Percentiles rank a stretch among this genome's conserved stretches.
phyloP scores from a whole-genome alignment of 64 coral and sea anemone species.

The Orbicella faveolata region DNA sequence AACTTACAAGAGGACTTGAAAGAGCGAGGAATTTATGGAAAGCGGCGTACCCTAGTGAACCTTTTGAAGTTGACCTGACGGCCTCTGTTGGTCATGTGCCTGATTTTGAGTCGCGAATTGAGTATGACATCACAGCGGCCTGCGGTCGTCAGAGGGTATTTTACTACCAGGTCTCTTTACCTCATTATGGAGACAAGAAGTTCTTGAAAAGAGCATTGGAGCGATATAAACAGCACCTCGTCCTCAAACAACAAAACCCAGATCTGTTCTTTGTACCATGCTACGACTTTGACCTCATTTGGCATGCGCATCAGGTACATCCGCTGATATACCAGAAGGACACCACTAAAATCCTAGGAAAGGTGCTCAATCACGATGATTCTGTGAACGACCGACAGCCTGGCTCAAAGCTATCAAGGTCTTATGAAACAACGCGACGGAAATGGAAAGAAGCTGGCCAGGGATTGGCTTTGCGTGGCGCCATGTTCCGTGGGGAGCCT shows the following conservation, averaged over 20 bases:
- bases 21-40: constrained; percentile 39
- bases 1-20: constrained; percentile 7
- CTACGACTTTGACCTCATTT: constrained; percentile 91
- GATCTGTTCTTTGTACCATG: constrained; percentile 68
- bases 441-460: constrained; percentile 51
- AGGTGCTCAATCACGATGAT: constrained; percentile 74
- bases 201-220: constrained; percentile 62
- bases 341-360: constrained; percentile 49
- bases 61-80: constrained; percentile 69
- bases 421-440: constrained; percentile 34
- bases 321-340: constrained; percentile 65
- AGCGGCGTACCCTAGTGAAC: constrained; percentile 33
- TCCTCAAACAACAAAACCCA: constrained; percentile 60
- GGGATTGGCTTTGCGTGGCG: constrained; percentile 40
- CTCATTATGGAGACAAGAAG: constrained; percentile 58
- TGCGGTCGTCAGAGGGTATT: constrained; percentile 50
- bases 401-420: constrained; percentile 58
- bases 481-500: constrained; percentile 73
- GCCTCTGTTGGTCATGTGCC: neutral
- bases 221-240: constrained; percentile 63
- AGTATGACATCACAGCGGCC: constrained; percentile 57
- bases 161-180: constrained; percentile 76
- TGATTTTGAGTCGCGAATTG: constrained; percentile 48
- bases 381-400: constrained; percentile 71
- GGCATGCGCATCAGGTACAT: constrained; percentile 81